phyloP scores from a whole-genome alignment of 1,140 invertebrate genomes.

The Dinoponera quadriceps region DNA sequence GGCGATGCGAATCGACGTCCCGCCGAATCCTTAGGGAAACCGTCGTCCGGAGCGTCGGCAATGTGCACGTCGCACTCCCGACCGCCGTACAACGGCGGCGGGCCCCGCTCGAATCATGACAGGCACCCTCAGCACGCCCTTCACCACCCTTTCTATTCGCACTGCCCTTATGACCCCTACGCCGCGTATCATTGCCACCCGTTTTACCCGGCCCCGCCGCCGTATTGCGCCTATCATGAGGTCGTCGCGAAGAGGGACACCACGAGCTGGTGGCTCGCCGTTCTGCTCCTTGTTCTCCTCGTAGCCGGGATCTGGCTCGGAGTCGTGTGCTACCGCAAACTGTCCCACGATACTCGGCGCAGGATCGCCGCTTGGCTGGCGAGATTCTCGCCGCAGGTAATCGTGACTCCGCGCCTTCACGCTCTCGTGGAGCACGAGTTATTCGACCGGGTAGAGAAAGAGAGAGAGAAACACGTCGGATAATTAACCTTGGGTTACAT shows the following conservation, averaged over 20 bases:
- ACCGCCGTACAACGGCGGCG: neutral
- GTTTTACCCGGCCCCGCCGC: conserved; percentile 33
- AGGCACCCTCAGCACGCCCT: conserved; percentile 25
- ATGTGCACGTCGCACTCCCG: conserved; percentile 57
- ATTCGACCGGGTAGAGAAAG: neutral
- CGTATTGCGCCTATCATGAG: conserved; percentile 46
- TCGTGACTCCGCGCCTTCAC: neutral
- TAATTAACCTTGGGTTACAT: neutral
- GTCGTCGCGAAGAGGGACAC: conserved; percentile 7
- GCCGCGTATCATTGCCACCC: conserved; percentile 36
- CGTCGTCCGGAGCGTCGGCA: conserved; percentile 16
- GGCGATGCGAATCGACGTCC: neutral
- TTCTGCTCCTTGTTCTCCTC: conserved; percentile 56
- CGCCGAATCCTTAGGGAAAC: neutral
- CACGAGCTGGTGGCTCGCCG: conserved; percentile 1
- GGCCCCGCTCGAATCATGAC: neutral
- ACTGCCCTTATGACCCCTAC: conserved; percentile 62
- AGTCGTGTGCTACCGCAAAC: conserved; percentile 32
- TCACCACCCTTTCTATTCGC: conserved; percentile 15
- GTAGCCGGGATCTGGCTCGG: conserved; percentile 11
- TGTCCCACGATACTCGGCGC: conserved; percentile 53
- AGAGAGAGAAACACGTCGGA: neutral
- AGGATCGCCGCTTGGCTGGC: conserved; percentile 47
- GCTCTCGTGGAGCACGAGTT: neutral
- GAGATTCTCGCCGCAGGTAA: conserved; percentile 63